These are phyloP conservation scores for Dendroctonus ponderosae DNA, from an alignment of 1,140 invertebrate genomes.

Conservation along the genomic window DNA sequence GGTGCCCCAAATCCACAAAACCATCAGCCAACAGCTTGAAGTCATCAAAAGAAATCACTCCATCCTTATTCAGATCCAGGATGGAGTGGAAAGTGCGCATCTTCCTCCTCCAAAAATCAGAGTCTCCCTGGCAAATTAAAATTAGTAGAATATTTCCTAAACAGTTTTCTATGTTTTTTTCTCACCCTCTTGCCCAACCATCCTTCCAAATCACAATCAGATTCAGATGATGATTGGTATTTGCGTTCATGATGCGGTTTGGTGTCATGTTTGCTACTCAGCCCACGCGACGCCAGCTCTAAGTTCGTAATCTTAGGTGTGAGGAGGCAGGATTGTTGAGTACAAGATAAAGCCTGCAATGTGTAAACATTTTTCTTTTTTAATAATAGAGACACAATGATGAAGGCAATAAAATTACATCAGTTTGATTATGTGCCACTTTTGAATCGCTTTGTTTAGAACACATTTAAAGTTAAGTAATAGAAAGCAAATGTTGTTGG, in stretches of 20 bases:
- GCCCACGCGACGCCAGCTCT: not conserved
- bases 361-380: no score
- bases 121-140: conserved; percentile 60
- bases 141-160: conserved; percentile 2
- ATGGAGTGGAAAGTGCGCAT: conserved; percentile 81
- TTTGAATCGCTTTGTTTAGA: not conserved
- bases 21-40: conserved; percentile 69
- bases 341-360: conserved; percentile 11
- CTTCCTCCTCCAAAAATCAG: conserved; percentile 84
- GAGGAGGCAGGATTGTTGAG: conserved; percentile 13
- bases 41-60: conserved; percentile 79
- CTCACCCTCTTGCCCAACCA: conserved; percentile 44
- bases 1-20: conserved; percentile 71
- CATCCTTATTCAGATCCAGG: conserved; percentile 80
- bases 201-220: conserved; percentile 46
- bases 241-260: conserved; percentile 32
- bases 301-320: conserved; percentile 1
- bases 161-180: not conserved
- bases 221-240: conserved; percentile 42
- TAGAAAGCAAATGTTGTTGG: not conserved
- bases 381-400: no score
- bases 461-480: not conserved
- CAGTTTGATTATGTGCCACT: not conserved
- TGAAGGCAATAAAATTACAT: not conserved
- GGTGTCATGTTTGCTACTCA: conserved; percentile 30